A percentile compares a stretch with the other conserved stretches of the same genome.
phyloP scores from a whole-genome alignment of 2,113 vertebrate genomes.

The Amazona guildingii region DNA sequence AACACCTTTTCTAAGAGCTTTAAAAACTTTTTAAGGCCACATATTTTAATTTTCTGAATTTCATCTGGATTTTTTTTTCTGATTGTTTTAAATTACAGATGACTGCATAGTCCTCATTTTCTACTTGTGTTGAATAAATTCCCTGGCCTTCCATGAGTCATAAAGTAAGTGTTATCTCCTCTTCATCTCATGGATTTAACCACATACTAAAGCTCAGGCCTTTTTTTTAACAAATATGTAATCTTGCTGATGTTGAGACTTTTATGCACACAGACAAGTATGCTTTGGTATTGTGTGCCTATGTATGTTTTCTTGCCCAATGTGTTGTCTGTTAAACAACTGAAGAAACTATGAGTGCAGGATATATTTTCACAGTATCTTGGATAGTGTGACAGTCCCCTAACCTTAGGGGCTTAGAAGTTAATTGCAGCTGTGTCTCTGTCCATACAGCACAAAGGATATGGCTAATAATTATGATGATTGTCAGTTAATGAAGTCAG shows the following conservation, averaged over 20 bases:
- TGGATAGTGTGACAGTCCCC: accelerated
- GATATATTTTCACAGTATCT: neutral
- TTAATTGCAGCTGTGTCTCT: neutral
- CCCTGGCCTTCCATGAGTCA: neutral
- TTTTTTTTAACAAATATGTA: neutral
- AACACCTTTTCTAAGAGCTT: neutral
- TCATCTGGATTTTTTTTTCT: neutral
- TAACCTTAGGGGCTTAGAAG: accelerated
- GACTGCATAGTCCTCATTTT: too few species aligned
- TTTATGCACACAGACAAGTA: neutral
- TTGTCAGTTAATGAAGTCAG: neutral
- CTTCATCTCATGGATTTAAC: neutral
- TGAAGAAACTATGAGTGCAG: neutral
- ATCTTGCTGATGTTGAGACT: neutral
- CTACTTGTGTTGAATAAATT: too few species aligned
- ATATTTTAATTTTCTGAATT: neutral
- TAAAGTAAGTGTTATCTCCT: neutral
- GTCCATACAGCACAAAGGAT: too few species aligned
- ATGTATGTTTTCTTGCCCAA: too few species aligned
- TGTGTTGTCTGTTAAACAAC: too few species aligned
- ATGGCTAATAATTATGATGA: neutral
- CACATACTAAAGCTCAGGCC: neutral
- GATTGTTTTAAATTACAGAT: neutral
- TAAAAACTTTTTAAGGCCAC: neutral
- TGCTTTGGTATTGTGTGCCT: too few species aligned